phyloP scores from a whole-genome alignment of 2,888 invertebrate genomes.

The Pyrgus malvae region DNA sequence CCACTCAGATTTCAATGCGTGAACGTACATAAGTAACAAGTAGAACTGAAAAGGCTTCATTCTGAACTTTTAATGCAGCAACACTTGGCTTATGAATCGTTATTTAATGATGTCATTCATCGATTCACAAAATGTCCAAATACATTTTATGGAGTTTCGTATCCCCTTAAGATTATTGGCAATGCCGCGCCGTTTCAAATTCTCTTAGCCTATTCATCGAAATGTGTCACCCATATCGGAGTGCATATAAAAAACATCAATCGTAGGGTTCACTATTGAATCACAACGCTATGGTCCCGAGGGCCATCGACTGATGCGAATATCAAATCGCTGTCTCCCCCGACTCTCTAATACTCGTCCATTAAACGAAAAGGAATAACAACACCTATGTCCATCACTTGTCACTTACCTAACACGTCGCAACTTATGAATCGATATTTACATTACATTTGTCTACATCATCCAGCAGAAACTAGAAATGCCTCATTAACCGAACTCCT shows the following conservation, averaged over 20 bases:
- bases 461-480: constrained; percentile 51
- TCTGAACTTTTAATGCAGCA: too few relatives aligned
- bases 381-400: constrained; percentile 53
- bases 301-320: constrained; percentile 68
- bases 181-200: background rate
- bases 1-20: too few relatives aligned
- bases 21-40: too few relatives aligned
- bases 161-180: constrained; percentile 8
- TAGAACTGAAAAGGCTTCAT: too few relatives aligned
- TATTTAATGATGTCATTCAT: too few relatives aligned
- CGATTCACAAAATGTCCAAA: background rate
- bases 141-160: background rate
- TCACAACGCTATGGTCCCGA: constrained; percentile 65
- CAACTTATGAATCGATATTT: constrained; percentile 39
- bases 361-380: constrained; percentile 63
- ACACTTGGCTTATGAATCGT: too few relatives aligned
- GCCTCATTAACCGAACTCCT: constrained; percentile 65
- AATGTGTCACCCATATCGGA: constrained; percentile 53
- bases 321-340: constrained; percentile 77
- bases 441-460: constrained; percentile 38
- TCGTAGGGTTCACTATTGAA: constrained; percentile 61
- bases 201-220: constrained; percentile 47
- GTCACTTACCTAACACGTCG: constrained; percentile 32
- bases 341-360: constrained; percentile 69
- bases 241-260: constrained; percentile 60